Conservation (phyloP, 1,140 invertebrate species). For the Drepana arcuata region DNA sequence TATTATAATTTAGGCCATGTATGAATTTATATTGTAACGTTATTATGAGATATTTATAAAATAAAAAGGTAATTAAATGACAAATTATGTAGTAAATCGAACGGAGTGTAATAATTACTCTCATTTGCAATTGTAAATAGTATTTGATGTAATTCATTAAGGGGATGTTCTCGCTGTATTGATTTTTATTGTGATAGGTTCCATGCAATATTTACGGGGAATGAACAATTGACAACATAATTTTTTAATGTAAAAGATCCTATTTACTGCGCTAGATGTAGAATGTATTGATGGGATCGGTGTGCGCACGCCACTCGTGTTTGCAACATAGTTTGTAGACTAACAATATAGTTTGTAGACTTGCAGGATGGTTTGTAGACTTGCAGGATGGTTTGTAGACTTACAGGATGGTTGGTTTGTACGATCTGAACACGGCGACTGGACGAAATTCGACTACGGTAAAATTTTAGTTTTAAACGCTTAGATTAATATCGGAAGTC, state of each 20-base stretch:
- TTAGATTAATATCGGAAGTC: conserved; percentile 13
- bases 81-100: conserved; percentile 58
- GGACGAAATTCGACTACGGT: conserved; percentile 13
- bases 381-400: too few relatives aligned
- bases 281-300: conserved; percentile 17
- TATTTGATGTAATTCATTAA: conserved; percentile 40
- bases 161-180: conserved; percentile 25
- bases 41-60: conserved; percentile 59
- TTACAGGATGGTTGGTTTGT: too few relatives aligned
- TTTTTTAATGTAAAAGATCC: conserved; percentile 24
- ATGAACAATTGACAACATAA: too few relatives aligned
- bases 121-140: conserved; percentile 66
- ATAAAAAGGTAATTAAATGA: conserved; percentile 45
- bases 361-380: too few relatives aligned
- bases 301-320: too few relatives aligned
- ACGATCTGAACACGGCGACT: conserved; percentile 31
- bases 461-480: conserved; percentile 32
- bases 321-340: too few relatives aligned
- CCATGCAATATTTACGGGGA: conserved; percentile 57
- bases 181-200: conserved; percentile 54
- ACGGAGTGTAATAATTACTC: conserved; percentile 46
- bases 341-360: too few relatives aligned
- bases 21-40: conserved; percentile 58
- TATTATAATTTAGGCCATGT: conserved; percentile 60
- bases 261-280: conserved; percentile 43